Conservation (phyloP, 2,113 vertebrate species). For the Bufo gargarizans region DNA sequence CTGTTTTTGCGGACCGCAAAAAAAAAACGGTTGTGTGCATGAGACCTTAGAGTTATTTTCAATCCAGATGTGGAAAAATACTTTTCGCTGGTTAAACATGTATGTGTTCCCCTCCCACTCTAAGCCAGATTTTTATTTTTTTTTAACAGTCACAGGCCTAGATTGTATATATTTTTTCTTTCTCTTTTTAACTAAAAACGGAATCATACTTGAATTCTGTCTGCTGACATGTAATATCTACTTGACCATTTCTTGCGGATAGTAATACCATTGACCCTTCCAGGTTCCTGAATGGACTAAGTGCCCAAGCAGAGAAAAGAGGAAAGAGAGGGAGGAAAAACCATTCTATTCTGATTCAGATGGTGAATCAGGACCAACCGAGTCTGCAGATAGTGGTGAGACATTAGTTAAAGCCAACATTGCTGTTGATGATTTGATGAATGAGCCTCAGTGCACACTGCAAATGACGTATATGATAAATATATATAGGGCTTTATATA, state of each 20-base stretch:
- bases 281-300: slow-evolving; percentile 99
- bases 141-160: too few relatives aligned
- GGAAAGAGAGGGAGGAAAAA: slow-evolving; percentile 96
- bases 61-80: background rate
- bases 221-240: background rate
- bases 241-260: slow-evolving; percentile 24
- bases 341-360: slow-evolving; percentile 98
- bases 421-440: background rate
- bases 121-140: too few relatives aligned
- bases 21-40: too few relatives aligned
- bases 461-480: too few relatives aligned
- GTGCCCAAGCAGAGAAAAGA: slow-evolving; percentile 92
- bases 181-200: background rate
- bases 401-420: background rate
- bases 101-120: too few relatives aligned
- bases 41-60: background rate
- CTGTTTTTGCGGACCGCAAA: too few relatives aligned
- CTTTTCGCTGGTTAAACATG: background rate
- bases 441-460: too few relatives aligned
- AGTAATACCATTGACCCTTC: slow-evolving; percentile 1
- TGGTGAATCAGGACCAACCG: slow-evolving; percentile 92
- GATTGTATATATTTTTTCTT: background rate
- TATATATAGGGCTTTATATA: background rate
- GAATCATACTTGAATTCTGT: background rate
- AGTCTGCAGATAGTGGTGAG: slow-evolving; percentile 95